Conservation (phyloP, 2,888 invertebrate genomes). For the Xestia sexstrigata region DNA sequence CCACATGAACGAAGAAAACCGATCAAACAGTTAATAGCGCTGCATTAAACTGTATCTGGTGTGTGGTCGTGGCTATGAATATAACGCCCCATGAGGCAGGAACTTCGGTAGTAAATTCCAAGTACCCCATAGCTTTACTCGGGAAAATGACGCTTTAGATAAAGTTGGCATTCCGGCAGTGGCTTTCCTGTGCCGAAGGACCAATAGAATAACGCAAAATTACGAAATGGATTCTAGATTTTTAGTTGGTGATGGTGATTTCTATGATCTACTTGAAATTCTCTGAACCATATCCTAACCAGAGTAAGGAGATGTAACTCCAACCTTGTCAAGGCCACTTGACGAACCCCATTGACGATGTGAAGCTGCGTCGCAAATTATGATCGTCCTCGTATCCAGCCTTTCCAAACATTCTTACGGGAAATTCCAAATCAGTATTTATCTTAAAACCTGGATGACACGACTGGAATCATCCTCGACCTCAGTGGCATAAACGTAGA, state of each 20-base stretch:
- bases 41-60: conserved; percentile 50
- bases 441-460: background rate
- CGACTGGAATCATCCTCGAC: conserved; percentile 19
- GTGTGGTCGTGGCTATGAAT: conserved; percentile 43
- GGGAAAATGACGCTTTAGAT: background rate
- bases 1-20: conserved; percentile 53
- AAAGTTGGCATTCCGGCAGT: background rate
- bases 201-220: background rate
- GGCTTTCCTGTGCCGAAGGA: background rate
- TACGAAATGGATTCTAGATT: background rate
- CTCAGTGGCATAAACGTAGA: conserved; percentile 14
- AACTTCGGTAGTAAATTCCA: conserved; percentile 14
- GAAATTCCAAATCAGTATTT: background rate
- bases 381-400: background rate
- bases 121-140: background rate
- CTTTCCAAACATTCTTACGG: background rate
- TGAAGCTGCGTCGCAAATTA: background rate
- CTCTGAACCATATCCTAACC: background rate
- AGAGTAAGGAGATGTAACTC: background rate
- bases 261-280: background rate
- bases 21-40: conserved; percentile 54
- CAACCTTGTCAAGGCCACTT: background rate
- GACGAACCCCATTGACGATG: background rate
- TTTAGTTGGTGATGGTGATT: background rate
- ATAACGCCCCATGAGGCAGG: background rate